A percentile compares a stretch with the other conserved stretches of the same genome.
Conservation (phyloP, 2,113 vertebrate genomes). For the Centrocercus urophasianus region DNA sequence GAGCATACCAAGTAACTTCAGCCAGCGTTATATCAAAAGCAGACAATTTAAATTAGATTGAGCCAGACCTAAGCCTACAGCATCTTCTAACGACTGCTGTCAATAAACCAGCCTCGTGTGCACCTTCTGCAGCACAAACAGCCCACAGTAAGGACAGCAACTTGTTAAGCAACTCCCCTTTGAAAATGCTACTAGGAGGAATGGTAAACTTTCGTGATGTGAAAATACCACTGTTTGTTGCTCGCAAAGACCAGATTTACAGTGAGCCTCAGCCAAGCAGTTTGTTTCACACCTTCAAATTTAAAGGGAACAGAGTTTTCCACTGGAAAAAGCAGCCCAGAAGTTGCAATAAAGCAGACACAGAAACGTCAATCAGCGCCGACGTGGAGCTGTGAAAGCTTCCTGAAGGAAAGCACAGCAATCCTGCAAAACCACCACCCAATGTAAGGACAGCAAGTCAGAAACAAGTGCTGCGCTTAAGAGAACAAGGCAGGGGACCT, state of each 20-base stretch:
- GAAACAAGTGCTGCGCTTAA: not conserved
- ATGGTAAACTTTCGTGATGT: not conserved
- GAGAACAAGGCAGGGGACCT: not conserved
- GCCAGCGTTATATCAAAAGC: not conserved
- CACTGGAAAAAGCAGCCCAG: slow-evolving; percentile 32
- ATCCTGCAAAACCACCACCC: not conserved
- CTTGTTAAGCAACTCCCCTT: not conserved
- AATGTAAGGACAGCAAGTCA: not conserved
- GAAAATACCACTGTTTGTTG: slow-evolving; percentile 31
- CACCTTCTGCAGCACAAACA: not conserved
- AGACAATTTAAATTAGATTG: slow-evolving; percentile 15
- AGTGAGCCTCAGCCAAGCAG: slow-evolving; percentile 48
- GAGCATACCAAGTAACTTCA: not conserved
- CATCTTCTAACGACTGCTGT: not conserved
- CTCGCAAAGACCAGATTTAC: slow-evolving; percentile 45
- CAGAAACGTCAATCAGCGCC: slow-evolving; percentile 2
- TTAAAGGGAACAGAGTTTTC: slow-evolving; percentile 36
- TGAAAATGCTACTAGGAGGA: not conserved
- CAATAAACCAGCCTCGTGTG: not conserved
- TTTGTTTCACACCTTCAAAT: slow-evolving; percentile 58
- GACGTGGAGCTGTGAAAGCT: not conserved
- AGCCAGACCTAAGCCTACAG: not conserved
- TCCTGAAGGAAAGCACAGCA: not conserved
- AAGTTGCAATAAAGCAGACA: slow-evolving; percentile 25
- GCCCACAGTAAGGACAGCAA: not conserved